Conservation (phyloP, 2,797 vertebrate species). For the Merluccius polli region DNA sequence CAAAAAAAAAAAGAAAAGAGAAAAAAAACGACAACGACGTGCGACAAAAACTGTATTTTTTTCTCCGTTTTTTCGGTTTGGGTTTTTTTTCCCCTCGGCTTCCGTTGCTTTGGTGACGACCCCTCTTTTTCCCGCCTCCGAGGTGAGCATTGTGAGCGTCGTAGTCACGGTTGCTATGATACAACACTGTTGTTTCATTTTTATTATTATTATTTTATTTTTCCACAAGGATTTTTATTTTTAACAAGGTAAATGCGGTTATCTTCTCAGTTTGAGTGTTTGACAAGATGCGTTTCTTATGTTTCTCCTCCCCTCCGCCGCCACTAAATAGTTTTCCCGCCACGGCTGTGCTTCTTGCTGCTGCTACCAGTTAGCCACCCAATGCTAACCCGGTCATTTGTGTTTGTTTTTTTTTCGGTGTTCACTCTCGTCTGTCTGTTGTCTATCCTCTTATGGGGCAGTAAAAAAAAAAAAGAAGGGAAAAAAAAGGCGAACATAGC, state of each 20-base stretch:
- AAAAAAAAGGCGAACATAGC: background rate
- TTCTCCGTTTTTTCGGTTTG: conserved; percentile 36
- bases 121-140: conserved; percentile 36
- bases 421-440: background rate
- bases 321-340: background rate
- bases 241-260: background rate
- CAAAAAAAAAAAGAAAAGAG: conserved; percentile 47
- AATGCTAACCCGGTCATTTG: background rate
- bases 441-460: background rate
- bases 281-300: background rate
- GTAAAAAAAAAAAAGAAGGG: no score
- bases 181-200: background rate
- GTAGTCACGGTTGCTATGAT: conserved; percentile 19
- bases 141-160: conserved; percentile 53
- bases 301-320: background rate
- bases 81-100: no score
- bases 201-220: no score
- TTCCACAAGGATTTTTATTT: no score
- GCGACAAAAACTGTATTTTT: conserved; percentile 56
- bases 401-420: background rate
- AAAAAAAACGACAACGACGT: conserved; percentile 47
- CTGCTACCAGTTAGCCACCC: conserved; percentile 1
- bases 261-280: background rate
- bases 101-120: background rate
- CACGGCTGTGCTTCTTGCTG: background rate